These are phyloP conservation scores for Willisornis vidua DNA, from an alignment of 2,113 vertebrate species.

Conservation along the genomic window DNA sequence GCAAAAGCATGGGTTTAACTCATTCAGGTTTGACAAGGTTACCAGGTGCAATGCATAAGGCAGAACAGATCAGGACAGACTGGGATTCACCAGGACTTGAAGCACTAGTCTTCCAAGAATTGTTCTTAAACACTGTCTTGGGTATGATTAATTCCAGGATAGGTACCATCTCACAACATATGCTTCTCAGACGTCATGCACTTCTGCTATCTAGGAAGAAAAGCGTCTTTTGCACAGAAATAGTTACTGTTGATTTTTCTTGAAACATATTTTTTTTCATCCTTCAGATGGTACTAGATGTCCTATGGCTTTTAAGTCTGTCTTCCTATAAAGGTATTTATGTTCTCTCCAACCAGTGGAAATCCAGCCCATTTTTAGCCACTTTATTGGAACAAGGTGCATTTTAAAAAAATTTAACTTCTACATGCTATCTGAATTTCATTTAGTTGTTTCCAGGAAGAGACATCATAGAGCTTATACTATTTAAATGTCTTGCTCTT, in stretches of 20 bases:
- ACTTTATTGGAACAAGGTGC: neutral
- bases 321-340: fast-evolving
- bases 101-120: neutral
- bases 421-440: neutral
- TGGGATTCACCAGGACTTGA: neutral
- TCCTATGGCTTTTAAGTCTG: neutral
- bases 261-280: neutral
- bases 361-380: neutral
- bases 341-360: neutral
- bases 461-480: neutral
- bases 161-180: neutral
- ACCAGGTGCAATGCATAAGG: neutral
- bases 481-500: neutral
- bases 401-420: neutral
- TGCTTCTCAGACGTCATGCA: neutral
- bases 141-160: neutral
- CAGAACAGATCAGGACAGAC: neutral
- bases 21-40: neutral
- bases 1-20: neutral
- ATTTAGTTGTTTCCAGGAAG: neutral
- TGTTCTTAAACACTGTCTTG: neutral
- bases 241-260: neutral
- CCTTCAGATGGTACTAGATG: neutral
- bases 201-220: neutral
- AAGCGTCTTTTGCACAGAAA: neutral